Conservation (phyloP, 2,797 vertebrate genomes). For the Sebastes hubbsi region DNA sequence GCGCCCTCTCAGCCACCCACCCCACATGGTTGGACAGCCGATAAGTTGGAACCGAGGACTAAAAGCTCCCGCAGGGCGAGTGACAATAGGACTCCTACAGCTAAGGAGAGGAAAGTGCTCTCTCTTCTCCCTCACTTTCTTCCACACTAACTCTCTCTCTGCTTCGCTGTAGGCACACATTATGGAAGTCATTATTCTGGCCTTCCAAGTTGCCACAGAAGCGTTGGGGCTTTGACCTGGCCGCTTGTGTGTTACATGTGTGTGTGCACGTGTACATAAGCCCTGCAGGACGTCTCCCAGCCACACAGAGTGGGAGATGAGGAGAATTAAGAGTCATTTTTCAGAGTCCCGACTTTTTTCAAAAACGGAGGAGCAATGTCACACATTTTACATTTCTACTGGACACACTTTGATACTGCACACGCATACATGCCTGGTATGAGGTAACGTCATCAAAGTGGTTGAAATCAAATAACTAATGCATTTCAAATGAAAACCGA, state of each 20-base stretch:
- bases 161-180: conserved; percentile 86
- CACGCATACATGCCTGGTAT: neutral
- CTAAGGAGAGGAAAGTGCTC: conserved; percentile 64
- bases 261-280: neutral
- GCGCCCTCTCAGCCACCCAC: conserved; percentile 51
- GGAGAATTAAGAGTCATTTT: conserved; percentile 60
- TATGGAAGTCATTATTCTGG: conserved; percentile 68
- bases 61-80: conserved; percentile 67
- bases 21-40: conserved; percentile 63
- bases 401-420: neutral
- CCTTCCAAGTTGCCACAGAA: conserved; percentile 58
- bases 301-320: conserved; percentile 47
- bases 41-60: conserved; percentile 69
- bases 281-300: conserved; percentile 42
- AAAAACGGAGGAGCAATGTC: neutral
- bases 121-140: conserved; percentile 21
- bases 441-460: neutral
- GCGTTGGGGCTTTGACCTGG: conserved; percentile 45
- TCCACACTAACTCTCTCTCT: conserved; percentile 9
- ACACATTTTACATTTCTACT: conserved; percentile 33
- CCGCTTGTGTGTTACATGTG: neutral
- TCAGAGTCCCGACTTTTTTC: conserved; percentile 8
- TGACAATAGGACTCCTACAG: conserved; percentile 72
- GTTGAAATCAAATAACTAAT: neutral
- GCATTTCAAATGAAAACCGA: neutral